Conservation (phyloP, 2,888 invertebrate genomes). For the Atethmia centrago region DNA sequence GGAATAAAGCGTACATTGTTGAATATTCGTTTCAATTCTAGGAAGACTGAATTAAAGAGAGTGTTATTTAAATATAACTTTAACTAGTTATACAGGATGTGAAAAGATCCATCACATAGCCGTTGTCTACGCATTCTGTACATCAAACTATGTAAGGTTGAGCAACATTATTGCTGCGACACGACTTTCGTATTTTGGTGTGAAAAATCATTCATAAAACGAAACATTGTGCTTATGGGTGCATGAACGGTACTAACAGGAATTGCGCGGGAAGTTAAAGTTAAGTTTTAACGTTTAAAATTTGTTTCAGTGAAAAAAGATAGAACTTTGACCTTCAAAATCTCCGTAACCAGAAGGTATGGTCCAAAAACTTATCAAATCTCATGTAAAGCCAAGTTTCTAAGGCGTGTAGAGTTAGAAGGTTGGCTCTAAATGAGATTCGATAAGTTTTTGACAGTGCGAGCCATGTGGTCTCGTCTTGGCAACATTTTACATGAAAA, state of each 20-base stretch:
- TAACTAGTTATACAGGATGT: neutral
- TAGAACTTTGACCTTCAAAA: too few relatives aligned
- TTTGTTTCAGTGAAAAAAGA: neutral
- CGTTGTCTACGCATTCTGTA: neutral
- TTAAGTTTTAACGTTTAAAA: neutral
- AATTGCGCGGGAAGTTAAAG: neutral
- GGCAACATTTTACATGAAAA: too few relatives aligned
- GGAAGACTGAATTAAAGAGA: slow-evolving; percentile 6
- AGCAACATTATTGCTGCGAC: neutral
- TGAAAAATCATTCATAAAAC: too few relatives aligned
- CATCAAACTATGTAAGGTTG: neutral
- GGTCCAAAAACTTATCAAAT: too few relatives aligned
- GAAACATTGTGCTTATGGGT: too few relatives aligned
- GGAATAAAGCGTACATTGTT: slow-evolving; percentile 18
- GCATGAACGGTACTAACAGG: too few relatives aligned
- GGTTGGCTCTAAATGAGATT: too few relatives aligned
- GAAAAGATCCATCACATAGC: neutral
- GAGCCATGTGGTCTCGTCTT: too few relatives aligned
- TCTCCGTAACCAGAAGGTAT: too few relatives aligned
- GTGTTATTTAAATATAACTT: neutral
- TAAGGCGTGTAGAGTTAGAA: too few relatives aligned
- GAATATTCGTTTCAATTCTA: slow-evolving; percentile 12
- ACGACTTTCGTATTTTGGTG: neutral
- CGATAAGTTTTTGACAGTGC: too few relatives aligned
- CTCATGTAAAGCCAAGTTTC: too few relatives aligned